These are phyloP conservation scores for Cerceris ruficornis DNA, from an alignment of 2,888 invertebrate genomes.

Conservation along the genomic window DNA sequence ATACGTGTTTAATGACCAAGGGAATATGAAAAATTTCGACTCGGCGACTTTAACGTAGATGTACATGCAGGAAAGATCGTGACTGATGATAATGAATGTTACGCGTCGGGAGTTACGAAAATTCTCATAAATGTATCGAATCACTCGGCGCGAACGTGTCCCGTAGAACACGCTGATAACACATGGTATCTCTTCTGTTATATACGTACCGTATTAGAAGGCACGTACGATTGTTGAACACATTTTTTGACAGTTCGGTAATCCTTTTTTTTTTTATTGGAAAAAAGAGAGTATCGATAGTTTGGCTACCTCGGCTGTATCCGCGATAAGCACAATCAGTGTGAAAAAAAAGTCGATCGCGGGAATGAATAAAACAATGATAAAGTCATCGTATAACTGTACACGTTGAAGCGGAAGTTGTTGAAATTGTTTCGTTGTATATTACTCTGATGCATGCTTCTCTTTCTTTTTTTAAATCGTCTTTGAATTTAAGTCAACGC, in stretches of 20 bases:
- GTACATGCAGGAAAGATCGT: constrained; percentile 25
- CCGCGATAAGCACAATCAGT: neutral
- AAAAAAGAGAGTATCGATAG: neutral
- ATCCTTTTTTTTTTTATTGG: neutral
- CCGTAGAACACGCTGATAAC: neutral
- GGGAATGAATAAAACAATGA: neutral
- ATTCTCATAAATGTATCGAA: constrained; percentile 10
- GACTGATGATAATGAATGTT: constrained; percentile 26
- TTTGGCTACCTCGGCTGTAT: neutral
- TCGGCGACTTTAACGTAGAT: constrained; percentile 32
- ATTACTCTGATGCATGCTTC: neutral
- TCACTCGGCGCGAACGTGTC: neutral
- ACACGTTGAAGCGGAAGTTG: constrained; percentile 30
- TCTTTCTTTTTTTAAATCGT: neutral
- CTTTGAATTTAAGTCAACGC: neutral
- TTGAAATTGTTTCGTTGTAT: constrained; percentile 17
- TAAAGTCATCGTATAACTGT: neutral
- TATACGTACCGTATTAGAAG: neutral
- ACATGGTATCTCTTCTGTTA: neutral
- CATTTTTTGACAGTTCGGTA: constrained; percentile 3
- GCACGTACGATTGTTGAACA: constrained; percentile 5
- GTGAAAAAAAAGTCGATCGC: neutral
- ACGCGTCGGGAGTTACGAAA: constrained; percentile 7
- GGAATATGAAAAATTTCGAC: constrained; percentile 30
- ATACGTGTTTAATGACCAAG: constrained; percentile 41